A percentile compares a stretch with the other conserved stretches of the same genome.
Conservation (phyloP, 2,113 vertebrate genomes). For the Carassius auratus region DNA sequence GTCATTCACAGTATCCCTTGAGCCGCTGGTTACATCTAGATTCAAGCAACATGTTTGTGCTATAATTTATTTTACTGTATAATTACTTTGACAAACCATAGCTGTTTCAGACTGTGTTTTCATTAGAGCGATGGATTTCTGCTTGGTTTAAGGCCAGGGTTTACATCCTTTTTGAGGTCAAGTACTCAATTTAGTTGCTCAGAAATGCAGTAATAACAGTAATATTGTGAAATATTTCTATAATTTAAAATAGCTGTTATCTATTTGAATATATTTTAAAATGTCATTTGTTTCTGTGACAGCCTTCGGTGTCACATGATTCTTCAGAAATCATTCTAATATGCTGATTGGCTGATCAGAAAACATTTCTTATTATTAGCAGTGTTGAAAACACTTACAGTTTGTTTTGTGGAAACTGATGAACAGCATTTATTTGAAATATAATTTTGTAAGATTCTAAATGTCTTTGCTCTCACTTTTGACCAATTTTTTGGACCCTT, state of each 20-base stretch:
- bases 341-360: not conserved
- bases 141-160: too few species aligned
- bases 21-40: not conserved
- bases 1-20: slow-evolving; percentile 2
- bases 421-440: too few species aligned
- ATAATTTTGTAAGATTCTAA: too few species aligned
- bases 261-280: not conserved
- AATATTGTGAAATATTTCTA: not conserved
- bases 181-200: not conserved
- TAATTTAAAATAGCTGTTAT: not conserved
- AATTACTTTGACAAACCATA: not conserved
- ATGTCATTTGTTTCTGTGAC: not conserved
- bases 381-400: not conserved
- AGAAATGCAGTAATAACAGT: not conserved
- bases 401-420: too few species aligned
- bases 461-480: too few species aligned
- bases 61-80: not conserved
- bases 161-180: not conserved
- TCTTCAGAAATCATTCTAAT: not conserved
- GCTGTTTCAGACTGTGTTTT: not conserved
- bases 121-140: not conserved
- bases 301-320: not conserved
- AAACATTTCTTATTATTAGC: not conserved
- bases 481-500: not conserved
- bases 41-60: slow-evolving; percentile 23